phyloP scores from a whole-genome alignment of 2,888 invertebrate species.

The Stenoptilia bipunctidactyla region DNA sequence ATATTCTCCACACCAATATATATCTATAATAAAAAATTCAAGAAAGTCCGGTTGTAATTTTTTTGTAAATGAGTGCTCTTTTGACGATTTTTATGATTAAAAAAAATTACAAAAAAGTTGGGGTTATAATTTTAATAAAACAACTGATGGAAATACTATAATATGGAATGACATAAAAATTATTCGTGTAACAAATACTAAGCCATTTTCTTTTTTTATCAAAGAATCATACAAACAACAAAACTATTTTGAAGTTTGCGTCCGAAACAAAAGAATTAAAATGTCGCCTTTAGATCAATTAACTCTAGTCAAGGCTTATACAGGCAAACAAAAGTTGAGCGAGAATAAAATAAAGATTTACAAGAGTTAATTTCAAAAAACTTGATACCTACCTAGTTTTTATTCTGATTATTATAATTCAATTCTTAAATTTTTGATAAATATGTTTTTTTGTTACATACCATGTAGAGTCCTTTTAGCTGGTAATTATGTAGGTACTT shows the following conservation, averaged over 20 bases:
- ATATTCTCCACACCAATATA: slow-evolving; percentile 14
- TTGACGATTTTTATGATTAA: slow-evolving; percentile 6
- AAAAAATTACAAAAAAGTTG: slow-evolving; percentile 8
- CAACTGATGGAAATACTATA: slow-evolving; percentile 5
- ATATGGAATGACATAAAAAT: slow-evolving; percentile 1
- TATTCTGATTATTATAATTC: too few relatives aligned
- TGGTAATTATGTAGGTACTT: too few relatives aligned
- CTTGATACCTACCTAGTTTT: too few relatives aligned
- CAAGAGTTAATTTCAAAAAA: too few relatives aligned
- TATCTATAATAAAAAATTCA: slow-evolving; percentile 12
- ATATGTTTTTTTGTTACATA: too few relatives aligned
- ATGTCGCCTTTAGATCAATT: too few relatives aligned
- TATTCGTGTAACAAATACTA: slow-evolving; percentile 1
- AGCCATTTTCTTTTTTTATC: slow-evolving; percentile 5
- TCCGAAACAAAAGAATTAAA: slow-evolving; percentile 7
- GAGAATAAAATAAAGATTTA: too few relatives aligned
- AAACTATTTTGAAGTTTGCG: slow-evolving; percentile 5
- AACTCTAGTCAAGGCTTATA: too few relatives aligned
- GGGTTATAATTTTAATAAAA: slow-evolving; percentile 7
- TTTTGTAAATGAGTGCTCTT: not conserved
- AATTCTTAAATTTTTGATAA: too few relatives aligned
- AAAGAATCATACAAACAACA: slow-evolving; percentile 6
- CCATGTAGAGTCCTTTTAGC: too few relatives aligned
- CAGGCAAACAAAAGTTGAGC: too few relatives aligned
- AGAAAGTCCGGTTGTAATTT: slow-evolving; percentile 2